These are phyloP conservation scores for Yoshiicerus persimilis DNA, from an alignment of 1,140 invertebrate species.

Conservation along the genomic window DNA sequence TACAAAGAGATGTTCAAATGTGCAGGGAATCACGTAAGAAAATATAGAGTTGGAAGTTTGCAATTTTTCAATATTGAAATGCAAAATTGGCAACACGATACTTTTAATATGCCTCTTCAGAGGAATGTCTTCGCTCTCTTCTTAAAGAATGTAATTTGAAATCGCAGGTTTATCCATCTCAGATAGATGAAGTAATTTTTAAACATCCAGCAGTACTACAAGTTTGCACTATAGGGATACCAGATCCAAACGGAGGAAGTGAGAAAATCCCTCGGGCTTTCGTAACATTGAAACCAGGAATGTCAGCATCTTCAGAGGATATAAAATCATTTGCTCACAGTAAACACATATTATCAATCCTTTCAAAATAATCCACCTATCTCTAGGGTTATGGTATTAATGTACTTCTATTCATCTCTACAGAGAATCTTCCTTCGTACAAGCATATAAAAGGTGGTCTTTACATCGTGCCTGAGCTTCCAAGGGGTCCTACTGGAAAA, in stretches of 20 bases:
- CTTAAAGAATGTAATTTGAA: too few relatives aligned
- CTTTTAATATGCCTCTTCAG: too few relatives aligned
- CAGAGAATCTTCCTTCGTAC: slow-evolving; percentile 27
- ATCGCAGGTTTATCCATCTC: slow-evolving; percentile 47
- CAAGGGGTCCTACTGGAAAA: slow-evolving; percentile 24
- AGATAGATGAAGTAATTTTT: slow-evolving; percentile 52
- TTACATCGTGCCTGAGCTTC: slow-evolving; percentile 21
- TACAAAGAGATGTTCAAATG: slow-evolving; percentile 51
- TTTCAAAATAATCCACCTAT: not conserved
- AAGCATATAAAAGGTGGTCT: slow-evolving; percentile 43
- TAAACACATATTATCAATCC: not conserved
- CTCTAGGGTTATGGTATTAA: not conserved
- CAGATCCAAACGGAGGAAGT: slow-evolving; percentile 38
- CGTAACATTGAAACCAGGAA: slow-evolving; percentile 51
- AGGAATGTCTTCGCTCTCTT: too few relatives aligned
- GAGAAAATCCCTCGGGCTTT: slow-evolving; percentile 34
- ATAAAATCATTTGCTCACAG: slow-evolving; percentile 32
- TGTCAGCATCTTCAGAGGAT: slow-evolving; percentile 18
- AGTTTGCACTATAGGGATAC: slow-evolving; percentile 57
- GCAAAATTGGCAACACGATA: too few relatives aligned
- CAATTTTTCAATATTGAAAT: too few relatives aligned
- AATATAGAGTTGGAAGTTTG: too few relatives aligned
- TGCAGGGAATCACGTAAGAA: slow-evolving; percentile 46
- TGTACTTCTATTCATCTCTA: not conserved
- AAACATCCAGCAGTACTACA: slow-evolving; percentile 55